Percentiles rank a stretch among this genome's conserved stretches.
Evolutionary conservation across 2,888 invertebrate genomes (phyloP).

Genomic region (Caenorhabditis imperialis): DNA sequence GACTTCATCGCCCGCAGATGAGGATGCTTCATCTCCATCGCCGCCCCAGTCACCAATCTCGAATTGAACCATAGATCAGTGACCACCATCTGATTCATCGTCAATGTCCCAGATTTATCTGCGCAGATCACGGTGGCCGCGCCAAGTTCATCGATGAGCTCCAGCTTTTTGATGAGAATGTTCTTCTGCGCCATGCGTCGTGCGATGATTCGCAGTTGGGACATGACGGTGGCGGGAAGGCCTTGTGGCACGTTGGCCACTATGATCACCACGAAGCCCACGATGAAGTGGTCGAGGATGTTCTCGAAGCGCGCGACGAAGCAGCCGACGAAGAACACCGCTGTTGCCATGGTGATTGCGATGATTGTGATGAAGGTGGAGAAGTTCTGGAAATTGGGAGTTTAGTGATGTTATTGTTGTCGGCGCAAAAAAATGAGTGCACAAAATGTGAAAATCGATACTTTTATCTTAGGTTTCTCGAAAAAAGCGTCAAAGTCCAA

Average conservation of each 20-base stretch:
- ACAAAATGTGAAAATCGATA: too few species aligned
- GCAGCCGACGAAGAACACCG: conserved; percentile 75
- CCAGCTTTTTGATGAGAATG: conserved; percentile 87
- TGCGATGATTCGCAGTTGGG: conserved; percentile 80
- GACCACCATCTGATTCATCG: conserved; percentile 91
- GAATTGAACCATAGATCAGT: conserved; percentile 75
- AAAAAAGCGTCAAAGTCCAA: too few species aligned
- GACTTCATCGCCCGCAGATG: conserved; percentile 69
- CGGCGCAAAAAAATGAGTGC: too few species aligned
- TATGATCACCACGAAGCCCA: conserved; percentile 76
- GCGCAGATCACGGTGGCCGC: conserved; percentile 95
- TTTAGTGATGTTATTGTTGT: too few species aligned
- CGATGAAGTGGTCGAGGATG: conserved; percentile 75
- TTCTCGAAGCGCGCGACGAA: conserved; percentile 75
- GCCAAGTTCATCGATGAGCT: conserved; percentile 83
- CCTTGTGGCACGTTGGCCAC: conserved; percentile 76
- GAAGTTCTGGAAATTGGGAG: conserved; percentile 46
- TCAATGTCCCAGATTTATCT: conserved; percentile 97
- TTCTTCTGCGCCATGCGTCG: conserved; percentile 99
- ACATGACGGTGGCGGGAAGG: conserved; percentile 77
- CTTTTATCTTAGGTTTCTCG: too few species aligned
- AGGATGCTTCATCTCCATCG: conserved; percentile 69
- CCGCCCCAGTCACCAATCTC: conserved; percentile 59
- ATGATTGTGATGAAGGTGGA: conserved; percentile 70
- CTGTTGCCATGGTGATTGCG: conserved; percentile 73